A percentile compares a stretch with the other conserved stretches of the same genome.
phyloP scores from a whole-genome alignment of 2,113 vertebrate species.

The Apeltes quadracus region DNA sequence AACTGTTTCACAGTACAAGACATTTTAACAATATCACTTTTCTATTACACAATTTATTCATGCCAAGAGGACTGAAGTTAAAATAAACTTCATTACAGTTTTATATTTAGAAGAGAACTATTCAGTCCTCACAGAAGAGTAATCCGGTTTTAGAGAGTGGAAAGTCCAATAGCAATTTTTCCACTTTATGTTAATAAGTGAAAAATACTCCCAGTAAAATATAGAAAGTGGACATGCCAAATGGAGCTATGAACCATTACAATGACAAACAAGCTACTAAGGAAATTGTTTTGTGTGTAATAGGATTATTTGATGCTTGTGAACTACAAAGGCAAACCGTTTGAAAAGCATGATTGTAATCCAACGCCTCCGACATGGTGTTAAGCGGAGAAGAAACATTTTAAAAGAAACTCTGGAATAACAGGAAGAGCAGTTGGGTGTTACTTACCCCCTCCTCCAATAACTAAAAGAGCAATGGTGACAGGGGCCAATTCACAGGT shows the following conservation, averaged over 20 bases:
- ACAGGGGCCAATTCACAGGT: constrained; percentile 86
- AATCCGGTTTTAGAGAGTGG: neutral
- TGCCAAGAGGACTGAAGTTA: neutral
- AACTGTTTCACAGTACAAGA: neutral
- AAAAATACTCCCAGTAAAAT: constrained; percentile 1
- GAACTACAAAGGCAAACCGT: constrained; percentile 5
- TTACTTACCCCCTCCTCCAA: constrained; percentile 80
- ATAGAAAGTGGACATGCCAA: neutral
- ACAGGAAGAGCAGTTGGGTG: neutral
- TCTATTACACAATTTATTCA: neutral
- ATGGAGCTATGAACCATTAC: neutral
- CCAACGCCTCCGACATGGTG: neutral
- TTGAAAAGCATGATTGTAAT: neutral
- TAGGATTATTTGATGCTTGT: constrained; percentile 15
- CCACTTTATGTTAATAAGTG: neutral
- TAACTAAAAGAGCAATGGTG: constrained; percentile 81
- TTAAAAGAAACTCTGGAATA: neutral
- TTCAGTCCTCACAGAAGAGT: neutral
- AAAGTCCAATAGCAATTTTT: neutral
- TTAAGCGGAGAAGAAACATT: neutral
- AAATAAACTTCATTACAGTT: constrained; percentile 1
- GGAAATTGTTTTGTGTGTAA: constrained; percentile 10
- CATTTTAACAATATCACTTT: neutral
- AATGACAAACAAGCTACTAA: neutral
- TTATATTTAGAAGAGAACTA: neutral